Evolutionary conservation across 2,888 invertebrate species (phyloP).

Genomic region (Heliconius hortense): DNA sequence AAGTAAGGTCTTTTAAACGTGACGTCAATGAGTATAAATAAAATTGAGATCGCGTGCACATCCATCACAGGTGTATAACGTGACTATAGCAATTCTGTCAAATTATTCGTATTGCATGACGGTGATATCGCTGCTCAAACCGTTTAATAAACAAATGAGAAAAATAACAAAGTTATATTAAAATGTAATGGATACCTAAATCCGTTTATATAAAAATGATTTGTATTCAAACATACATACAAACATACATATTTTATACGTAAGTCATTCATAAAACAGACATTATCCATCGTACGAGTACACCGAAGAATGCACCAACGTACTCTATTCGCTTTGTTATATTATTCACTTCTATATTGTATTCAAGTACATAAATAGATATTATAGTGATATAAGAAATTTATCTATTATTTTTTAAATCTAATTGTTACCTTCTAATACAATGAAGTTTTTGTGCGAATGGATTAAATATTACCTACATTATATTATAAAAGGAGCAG

Average conservation of each 20-base stretch:
- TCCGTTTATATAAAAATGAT: not conserved
- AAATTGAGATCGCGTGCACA: constrained; percentile 47
- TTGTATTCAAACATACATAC: constrained; percentile 1
- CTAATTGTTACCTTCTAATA: not conserved
- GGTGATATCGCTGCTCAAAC: constrained; percentile 47
- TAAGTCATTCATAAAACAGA: constrained; percentile 35
- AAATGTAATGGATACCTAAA: constrained; percentile 20
- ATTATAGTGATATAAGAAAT: constrained; percentile 2
- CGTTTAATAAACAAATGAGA: constrained; percentile 39
- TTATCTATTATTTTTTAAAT: constrained; percentile 2
- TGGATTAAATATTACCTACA: not conserved
- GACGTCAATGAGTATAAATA: constrained; percentile 44
- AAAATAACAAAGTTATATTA: constrained; percentile 34
- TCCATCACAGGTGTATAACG: constrained; percentile 48
- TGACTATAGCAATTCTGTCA: constrained; percentile 48
- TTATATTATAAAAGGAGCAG: not conserved
- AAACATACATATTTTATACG: constrained; percentile 6
- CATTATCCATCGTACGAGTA: constrained; percentile 35
- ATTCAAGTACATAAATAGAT: constrained; percentile 6
- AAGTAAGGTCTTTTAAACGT: constrained; percentile 24
- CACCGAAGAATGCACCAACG: constrained; percentile 44
- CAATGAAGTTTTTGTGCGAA: not conserved
- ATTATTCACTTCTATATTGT: constrained; percentile 22
- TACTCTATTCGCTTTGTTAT: constrained; percentile 34
- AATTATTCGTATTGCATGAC: constrained; percentile 47